Base-by-base conservation (phyloP, 2,797 vertebrate species). In the Amniataba percoides region DNA sequence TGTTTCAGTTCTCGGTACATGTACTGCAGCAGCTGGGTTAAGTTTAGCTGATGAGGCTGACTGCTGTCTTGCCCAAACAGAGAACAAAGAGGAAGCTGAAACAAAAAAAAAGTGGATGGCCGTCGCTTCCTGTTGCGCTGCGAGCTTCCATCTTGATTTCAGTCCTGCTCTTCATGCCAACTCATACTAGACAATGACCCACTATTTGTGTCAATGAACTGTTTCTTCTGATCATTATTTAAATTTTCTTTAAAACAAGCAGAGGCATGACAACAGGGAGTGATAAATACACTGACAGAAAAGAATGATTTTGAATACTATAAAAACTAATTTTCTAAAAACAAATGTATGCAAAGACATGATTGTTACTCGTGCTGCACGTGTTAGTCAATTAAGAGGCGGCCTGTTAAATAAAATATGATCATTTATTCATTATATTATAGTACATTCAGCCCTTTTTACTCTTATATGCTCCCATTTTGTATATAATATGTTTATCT, bases 31-130 rank as follows among this genome's bases (percentile, higher is more conserved):
- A 68, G 71, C 77, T 82, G 77, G 31, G 55, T 81, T 68, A 8
- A 14, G 64, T 80, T 55, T n/a, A 43, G 40, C 52, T 18, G 4
- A 8, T 1, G 40, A 7, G 42, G 34, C 12, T 48, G 43, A 21
- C n/a, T 27, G 36, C 56, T 42, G 18, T 21, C 19, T 53, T 40
- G 23, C 39, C 9, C 21, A 48, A 16, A 49, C 31, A 36, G 16
- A 27, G 27, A 48, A 73, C 42, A 34, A 34, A 67, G 56, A 76
- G 71, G 80, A 80, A 73, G 70, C 25, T 56, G 46, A 40, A 40
- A 58, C 31, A 45, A 15, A 40, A 19, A 45, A 15, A 40, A 19
- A 16, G 40, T 0, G 8, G 27, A 19, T 1, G 1, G 4, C n/a
- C 1, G 3, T 12, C 0, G 36, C 60, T 71, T 84, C 52, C 57